phyloP scores from a whole-genome alignment of 2,113 vertebrate species.

The Podarcis cretensis region DNA sequence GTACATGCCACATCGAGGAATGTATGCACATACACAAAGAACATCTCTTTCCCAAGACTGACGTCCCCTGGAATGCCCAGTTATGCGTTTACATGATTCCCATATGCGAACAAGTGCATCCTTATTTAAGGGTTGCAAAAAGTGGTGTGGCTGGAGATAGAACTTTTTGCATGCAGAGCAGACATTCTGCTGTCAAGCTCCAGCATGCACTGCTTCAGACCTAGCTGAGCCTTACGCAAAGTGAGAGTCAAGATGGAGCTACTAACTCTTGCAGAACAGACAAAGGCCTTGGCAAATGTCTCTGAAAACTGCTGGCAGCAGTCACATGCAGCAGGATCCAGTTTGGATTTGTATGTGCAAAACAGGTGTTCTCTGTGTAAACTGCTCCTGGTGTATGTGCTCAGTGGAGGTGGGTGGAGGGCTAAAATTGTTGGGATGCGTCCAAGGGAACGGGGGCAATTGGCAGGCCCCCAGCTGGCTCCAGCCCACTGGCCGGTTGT shows the following conservation, averaged over 20 bases:
- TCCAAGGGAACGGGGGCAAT: too few species aligned
- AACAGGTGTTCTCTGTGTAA: not conserved
- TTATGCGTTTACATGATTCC: constrained; percentile 56
- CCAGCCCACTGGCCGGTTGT: too few species aligned
- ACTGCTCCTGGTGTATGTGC: not conserved
- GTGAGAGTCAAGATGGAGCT: not conserved
- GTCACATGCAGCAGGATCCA: not conserved
- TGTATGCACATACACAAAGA: not conserved
- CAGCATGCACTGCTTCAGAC: not conserved
- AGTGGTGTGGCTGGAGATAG: not conserved
- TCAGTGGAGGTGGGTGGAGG: not conserved
- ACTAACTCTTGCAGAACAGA: not conserved
- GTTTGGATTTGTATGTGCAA: not conserved
- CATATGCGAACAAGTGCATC: constrained; percentile 38
- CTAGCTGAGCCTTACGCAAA: not conserved
- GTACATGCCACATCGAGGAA: too few species aligned
- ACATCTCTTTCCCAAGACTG: constrained; percentile 59
- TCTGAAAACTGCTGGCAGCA: not conserved
- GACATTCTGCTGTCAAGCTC: too few species aligned
- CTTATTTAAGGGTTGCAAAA: constrained; percentile 39
- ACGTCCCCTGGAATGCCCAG: constrained; percentile 56
- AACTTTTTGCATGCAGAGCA: not conserved
- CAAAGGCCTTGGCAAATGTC: not conserved
- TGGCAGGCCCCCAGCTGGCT: too few species aligned
- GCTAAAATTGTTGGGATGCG: not conserved